A percentile compares a stretch with the other conserved stretches of the same genome.
These are phyloP conservation scores for Dasyurus viverrinus DNA, from an alignment of 2,113 vertebrate genomes.

Conservation along the genomic window DNA sequence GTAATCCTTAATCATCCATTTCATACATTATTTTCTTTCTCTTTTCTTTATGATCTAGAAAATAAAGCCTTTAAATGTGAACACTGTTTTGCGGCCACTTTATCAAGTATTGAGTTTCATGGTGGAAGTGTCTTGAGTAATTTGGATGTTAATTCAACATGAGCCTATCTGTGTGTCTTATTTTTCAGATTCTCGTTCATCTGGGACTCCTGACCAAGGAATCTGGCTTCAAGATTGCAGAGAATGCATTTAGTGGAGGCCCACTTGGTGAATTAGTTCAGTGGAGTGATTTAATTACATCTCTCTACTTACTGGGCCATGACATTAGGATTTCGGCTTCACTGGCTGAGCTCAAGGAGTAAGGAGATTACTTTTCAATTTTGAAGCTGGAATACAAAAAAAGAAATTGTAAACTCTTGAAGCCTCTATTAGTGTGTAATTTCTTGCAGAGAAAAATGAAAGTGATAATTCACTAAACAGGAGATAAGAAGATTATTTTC, in stretches of 20 bases:
- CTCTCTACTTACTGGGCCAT: slow-evolving; percentile 98
- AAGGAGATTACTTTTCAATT: slow-evolving; percentile 88
- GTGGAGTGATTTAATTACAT: slow-evolving; percentile 99
- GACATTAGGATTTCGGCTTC: slow-evolving; percentile 98
- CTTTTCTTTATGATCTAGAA: neutral
- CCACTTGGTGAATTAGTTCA: slow-evolving; percentile 98
- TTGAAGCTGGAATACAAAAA: slow-evolving; percentile 80
- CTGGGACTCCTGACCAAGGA: slow-evolving; percentile 98
- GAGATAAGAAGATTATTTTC: slow-evolving; percentile 85
- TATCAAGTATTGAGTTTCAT: neutral
- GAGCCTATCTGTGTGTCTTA: slow-evolving; percentile 45
- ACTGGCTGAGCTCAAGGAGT: slow-evolving; percentile 99
- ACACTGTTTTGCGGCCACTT: neutral
- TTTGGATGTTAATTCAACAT: neutral
- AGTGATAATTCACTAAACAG: slow-evolving; percentile 86
- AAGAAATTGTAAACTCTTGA: slow-evolving; percentile 79
- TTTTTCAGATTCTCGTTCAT: slow-evolving; percentile 94
- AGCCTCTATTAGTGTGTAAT: slow-evolving; percentile 82
- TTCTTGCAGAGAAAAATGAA: slow-evolving; percentile 82
- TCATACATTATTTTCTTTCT: slow-evolving; percentile 17
- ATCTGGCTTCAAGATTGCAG: slow-evolving; percentile 99
- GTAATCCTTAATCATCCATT: slow-evolving; percentile 6
- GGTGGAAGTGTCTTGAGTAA: neutral
- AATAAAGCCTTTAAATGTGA: slow-evolving; percentile 9
- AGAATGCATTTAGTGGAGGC: slow-evolving; percentile 98